Evolutionary conservation across 1,140 invertebrate species (phyloP).

Genomic region (Heliconius congener): DNA sequence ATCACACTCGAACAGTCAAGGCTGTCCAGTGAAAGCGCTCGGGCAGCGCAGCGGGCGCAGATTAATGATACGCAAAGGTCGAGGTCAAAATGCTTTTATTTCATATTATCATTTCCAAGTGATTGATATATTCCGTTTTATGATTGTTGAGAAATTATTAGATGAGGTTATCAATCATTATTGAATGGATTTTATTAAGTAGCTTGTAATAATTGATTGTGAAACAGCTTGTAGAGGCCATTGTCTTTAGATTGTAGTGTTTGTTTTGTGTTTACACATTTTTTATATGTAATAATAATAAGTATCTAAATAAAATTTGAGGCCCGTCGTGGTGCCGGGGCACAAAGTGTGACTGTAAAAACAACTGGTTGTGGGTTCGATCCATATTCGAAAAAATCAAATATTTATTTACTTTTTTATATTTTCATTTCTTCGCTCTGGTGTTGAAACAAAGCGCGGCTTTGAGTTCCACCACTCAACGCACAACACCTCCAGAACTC

Average conservation of each 20-base stretch:
- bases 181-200: slow-evolving; percentile 14
- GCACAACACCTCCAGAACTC: too few species aligned
- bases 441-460: too few species aligned
- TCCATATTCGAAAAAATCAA: too few species aligned
- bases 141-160: slow-evolving; percentile 34
- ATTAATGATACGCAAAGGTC: slow-evolving; percentile 50
- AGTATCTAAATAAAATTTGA: too few species aligned
- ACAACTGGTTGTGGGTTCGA: too few species aligned
- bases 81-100: slow-evolving; percentile 40
- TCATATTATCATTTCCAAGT: slow-evolving; percentile 29
- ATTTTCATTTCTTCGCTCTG: too few species aligned
- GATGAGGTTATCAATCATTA: slow-evolving; percentile 15
- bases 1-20: slow-evolving; percentile 38
- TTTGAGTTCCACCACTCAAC: too few species aligned
- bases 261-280: background rate
- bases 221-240: background rate
- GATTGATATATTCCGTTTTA: slow-evolving; percentile 38
- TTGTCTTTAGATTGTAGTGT: background rate
- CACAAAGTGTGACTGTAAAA: too few species aligned
- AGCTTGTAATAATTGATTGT: slow-evolving; percentile 10
- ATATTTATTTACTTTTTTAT: too few species aligned
- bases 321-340: too few species aligned
- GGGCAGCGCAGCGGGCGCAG: slow-evolving; percentile 34
- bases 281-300: too few species aligned
- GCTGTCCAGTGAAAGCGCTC: slow-evolving; percentile 47